Conservation (phyloP, 2,113 vertebrate species). For the Glareola pratincola region DNA sequence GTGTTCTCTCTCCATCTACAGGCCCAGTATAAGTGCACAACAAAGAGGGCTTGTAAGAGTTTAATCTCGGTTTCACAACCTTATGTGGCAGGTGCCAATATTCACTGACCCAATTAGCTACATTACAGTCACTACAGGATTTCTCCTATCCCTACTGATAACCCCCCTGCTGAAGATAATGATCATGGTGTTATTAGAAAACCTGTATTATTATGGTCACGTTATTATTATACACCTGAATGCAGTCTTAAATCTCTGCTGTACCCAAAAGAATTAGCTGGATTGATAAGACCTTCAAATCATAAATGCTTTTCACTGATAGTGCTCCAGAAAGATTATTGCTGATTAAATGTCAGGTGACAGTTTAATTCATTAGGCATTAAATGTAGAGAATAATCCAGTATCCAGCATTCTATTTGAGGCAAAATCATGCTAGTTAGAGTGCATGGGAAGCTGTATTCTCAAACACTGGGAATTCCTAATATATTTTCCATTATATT, state of each 20-base stretch:
- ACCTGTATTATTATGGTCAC: background rate
- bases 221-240: background rate
- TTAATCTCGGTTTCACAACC: background rate
- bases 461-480: background rate
- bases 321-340: background rate
- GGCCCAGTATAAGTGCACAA: background rate
- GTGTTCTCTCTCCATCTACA: background rate
- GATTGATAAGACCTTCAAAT: background rate
- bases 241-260: background rate
- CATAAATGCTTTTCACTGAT: background rate
- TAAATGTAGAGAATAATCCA: background rate
- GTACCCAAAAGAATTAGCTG: background rate
- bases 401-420: background rate
- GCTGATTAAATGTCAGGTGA: background rate
- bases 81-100: background rate
- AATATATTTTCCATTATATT: background rate
- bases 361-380: background rate
- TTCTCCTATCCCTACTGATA: background rate
- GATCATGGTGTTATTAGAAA: background rate
- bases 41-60: background rate
- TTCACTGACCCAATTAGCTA: background rate
- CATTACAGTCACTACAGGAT: background rate
- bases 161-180: background rate
- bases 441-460: background rate
- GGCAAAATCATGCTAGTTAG: background rate